phyloP scores from a whole-genome alignment of 2,888 invertebrate species.

The Cecidostiba fungosa region DNA sequence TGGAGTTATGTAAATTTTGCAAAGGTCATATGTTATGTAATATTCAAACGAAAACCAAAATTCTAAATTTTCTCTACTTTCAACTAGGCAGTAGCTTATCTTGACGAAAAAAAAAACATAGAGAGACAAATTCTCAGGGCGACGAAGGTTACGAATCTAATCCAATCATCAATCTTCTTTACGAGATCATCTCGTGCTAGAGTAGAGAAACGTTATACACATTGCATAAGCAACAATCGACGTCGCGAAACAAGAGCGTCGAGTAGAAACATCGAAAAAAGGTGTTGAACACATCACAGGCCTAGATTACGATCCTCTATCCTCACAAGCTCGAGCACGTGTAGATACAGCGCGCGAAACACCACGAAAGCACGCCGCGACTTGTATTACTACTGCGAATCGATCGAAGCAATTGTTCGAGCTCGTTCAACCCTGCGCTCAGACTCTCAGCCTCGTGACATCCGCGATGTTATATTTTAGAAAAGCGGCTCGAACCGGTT shows the following conservation, averaged over 20 bases:
- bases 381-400: background rate
- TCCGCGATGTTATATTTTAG: constrained; percentile 11
- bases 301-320: background rate
- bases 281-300: background rate
- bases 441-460: background rate
- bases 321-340: background rate
- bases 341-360: background rate
- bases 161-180: background rate
- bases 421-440: constrained; percentile 35
- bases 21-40: constrained; percentile 9
- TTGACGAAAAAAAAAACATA: background rate
- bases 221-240: background rate
- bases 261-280: background rate
- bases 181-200: background rate
- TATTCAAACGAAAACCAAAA: background rate
- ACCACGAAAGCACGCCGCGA: background rate
- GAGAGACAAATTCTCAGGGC: background rate
- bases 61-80: background rate
- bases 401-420: constrained; percentile 38
- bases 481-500: constrained; percentile 66
- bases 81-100: no score
- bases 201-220: background rate
- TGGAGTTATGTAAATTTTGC: background rate
- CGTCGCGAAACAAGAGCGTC: background rate
- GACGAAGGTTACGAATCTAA: background rate